Percentiles rank a stretch among this genome's conserved stretches.
Conservation (phyloP, 53 echinoderm and acorn worm genomes). For the Hippasteria phrygiana region DNA sequence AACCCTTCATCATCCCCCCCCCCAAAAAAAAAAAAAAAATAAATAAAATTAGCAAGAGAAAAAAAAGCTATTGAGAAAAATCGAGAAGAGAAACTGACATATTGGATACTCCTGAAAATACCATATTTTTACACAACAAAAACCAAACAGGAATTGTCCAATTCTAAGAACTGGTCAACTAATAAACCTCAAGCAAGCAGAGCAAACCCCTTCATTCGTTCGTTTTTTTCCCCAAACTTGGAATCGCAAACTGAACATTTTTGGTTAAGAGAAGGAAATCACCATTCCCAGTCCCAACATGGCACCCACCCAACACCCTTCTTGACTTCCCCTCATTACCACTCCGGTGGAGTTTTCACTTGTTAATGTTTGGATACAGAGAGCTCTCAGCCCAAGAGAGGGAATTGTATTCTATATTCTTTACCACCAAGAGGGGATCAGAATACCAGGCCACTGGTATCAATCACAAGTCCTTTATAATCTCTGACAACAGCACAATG, state of each 20-base stretch:
- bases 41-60: too few species aligned
- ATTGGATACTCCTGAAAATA: neutral
- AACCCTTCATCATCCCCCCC: too few species aligned
- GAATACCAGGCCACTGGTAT: conserved; percentile 3
- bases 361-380: neutral
- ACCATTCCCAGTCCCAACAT: too few species aligned
- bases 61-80: neutral
- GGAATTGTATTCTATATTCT: neutral
- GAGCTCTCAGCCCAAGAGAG: neutral
- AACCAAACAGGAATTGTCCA: neutral
- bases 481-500: conserved; percentile 41
- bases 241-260: too few species aligned
- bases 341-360: too few species aligned
- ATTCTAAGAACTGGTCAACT: neutral
- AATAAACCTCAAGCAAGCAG: neutral
- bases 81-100: neutral
- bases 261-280: too few species aligned
- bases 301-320: too few species aligned
- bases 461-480: conserved; percentile 9
- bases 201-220: conserved; percentile 4
- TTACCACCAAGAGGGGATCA: neutral
- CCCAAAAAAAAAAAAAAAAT: too few species aligned
- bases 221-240: neutral
- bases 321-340: too few species aligned
- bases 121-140: neutral